A percentile compares a stretch with the other conserved stretches of the same genome.
Conservation (phyloP, 2,888 invertebrate species). For the Perizoma affinitatum region DNA sequence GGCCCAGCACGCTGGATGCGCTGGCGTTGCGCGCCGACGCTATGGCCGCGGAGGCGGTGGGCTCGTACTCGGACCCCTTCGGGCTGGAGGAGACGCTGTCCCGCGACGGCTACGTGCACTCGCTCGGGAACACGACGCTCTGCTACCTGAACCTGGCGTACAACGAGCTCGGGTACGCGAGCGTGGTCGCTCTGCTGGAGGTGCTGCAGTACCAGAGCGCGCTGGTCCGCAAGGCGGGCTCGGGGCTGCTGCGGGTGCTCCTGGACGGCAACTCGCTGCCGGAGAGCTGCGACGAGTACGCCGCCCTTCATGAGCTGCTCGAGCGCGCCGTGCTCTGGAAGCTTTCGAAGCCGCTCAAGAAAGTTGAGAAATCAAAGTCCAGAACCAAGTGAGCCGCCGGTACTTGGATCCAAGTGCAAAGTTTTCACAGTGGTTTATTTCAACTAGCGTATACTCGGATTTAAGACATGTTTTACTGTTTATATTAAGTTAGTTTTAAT, state of each 20-base stretch:
- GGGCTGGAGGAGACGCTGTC: slow-evolving; percentile 28
- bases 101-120: slow-evolving; percentile 30
- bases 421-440: neutral
- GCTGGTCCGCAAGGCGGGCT: slow-evolving; percentile 10
- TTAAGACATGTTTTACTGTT: slow-evolving; percentile 12
- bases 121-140: slow-evolving; percentile 41
- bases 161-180: slow-evolving; percentile 40
- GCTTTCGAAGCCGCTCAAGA: slow-evolving; percentile 11
- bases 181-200: slow-evolving; percentile 29
- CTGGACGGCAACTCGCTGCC: slow-evolving; percentile 45
- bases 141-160: slow-evolving; percentile 43
- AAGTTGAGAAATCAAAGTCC: slow-evolving; percentile 4
- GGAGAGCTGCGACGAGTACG: slow-evolving; percentile 30
- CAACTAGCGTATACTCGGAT: slow-evolving; percentile 2
- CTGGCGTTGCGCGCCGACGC: slow-evolving; percentile 26
- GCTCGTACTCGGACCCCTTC: slow-evolving; percentile 39
- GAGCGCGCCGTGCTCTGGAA: slow-evolving; percentile 13
- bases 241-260: slow-evolving; percentile 38
- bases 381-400: neutral
- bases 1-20: slow-evolving; percentile 9
- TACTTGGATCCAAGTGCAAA: neutral
- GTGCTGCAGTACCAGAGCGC: slow-evolving; percentile 38
- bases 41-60: slow-evolving; percentile 26
- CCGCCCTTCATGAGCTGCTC: slow-evolving; percentile 29
- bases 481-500: slow-evolving; percentile 10